Conservation (phyloP, 2,888 invertebrate genomes). For the Argyresthia albistria region DNA sequence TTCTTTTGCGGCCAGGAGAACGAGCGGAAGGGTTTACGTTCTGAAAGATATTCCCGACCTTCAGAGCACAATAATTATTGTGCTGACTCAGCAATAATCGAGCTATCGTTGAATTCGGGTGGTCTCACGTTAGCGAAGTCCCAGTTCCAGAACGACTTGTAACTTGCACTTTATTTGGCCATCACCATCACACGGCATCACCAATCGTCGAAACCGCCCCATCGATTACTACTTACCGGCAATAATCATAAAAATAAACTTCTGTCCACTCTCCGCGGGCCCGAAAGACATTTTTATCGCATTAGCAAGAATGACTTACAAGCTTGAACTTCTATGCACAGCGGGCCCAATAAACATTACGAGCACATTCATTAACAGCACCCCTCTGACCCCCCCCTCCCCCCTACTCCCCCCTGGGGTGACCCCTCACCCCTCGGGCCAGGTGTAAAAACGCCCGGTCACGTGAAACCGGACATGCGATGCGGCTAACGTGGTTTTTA, state of each 20-base stretch:
- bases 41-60: too few species aligned
- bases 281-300: background rate
- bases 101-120: background rate
- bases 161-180: background rate
- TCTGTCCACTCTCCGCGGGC: background rate
- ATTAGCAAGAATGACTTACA: conserved; percentile 41
- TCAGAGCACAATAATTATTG: too few species aligned
- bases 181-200: background rate
- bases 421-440: conserved; percentile 43
- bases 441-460: conserved; percentile 71
- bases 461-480: conserved; percentile 68
- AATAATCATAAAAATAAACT: background rate
- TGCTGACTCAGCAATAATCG: too few species aligned
- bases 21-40: too few species aligned
- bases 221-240: background rate
- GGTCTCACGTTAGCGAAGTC: background rate
- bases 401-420: conserved; percentile 12
- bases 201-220: background rate
- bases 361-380: conserved; percentile 64
- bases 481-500: conserved; percentile 69
- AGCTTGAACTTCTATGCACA: conserved; percentile 48
- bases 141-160: background rate
- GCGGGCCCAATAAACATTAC: conserved; percentile 64
- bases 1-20: too few species aligned
- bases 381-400: conserved; percentile 25